A percentile compares a stretch with the other conserved stretches of the same genome.
Conservation (phyloP, 2,113 vertebrate species). For the Callipepla squamata region DNA sequence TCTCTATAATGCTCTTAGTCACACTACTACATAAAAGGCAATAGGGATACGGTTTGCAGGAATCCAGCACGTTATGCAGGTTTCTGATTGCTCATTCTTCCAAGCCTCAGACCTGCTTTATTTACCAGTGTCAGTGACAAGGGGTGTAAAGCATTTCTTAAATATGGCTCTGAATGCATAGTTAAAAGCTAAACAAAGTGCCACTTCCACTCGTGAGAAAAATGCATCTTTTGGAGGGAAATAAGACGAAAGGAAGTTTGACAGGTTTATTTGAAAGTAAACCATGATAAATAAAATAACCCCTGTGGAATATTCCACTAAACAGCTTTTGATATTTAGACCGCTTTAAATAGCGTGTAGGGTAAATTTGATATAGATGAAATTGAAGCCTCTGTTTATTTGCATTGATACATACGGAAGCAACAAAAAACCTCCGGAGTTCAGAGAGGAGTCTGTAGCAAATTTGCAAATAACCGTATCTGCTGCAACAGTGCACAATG, state of each 20-base stretch:
- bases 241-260: neutral
- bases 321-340: constrained; percentile 22
- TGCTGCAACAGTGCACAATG: constrained; percentile 17
- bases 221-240: neutral
- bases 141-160: neutral
- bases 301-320: neutral
- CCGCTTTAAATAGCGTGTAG: neutral
- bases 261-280: neutral
- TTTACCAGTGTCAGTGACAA: neutral
- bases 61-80: neutral
- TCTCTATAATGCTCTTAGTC: neutral
- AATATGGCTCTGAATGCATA: neutral
- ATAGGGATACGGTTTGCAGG: neutral
- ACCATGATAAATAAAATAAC: neutral
- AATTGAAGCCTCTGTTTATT: constrained; percentile 43
- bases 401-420: neutral
- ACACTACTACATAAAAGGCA: neutral
- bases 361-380: constrained; percentile 19
- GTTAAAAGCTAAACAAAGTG: neutral
- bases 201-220: neutral
- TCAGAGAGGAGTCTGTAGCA: constrained; percentile 10
- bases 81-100: neutral
- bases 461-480: constrained; percentile 49
- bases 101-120: neutral
- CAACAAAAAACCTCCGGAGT: constrained; percentile 6